These are phyloP conservation scores for Agapornis canus DNA, from an alignment of 2,797 vertebrate species.

Conservation along the genomic window DNA sequence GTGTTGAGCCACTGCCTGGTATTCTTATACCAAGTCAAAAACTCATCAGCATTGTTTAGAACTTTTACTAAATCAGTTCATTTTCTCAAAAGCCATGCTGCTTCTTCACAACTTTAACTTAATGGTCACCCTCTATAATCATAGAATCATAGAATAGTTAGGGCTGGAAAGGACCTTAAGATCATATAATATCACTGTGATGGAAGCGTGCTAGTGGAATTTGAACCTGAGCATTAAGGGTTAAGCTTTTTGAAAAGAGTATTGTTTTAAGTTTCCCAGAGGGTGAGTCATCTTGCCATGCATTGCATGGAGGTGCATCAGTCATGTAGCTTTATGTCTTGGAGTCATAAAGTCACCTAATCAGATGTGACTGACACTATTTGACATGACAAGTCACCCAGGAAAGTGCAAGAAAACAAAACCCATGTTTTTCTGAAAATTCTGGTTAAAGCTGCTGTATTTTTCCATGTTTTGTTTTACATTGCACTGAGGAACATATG, in stretches of 20 bases:
- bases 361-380: slow-evolving; percentile 44
- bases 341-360: slow-evolving; percentile 7
- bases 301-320: slow-evolving; percentile 25
- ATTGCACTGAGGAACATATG: background rate
- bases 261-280: slow-evolving; percentile 27
- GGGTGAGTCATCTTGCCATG: slow-evolving; percentile 4
- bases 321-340: slow-evolving; percentile 41
- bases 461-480: background rate
- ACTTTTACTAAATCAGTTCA: background rate
- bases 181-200: background rate
- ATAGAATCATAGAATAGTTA: no score
- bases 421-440: background rate
- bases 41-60: background rate
- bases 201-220: background rate
- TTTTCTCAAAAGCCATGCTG: background rate
- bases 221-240: slow-evolving; percentile 17
- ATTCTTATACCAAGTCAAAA: rapidly evolving
- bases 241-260: slow-evolving; percentile 51
- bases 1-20: background rate
- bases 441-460: background rate
- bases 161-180: no score
- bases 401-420: slow-evolving; percentile 49
- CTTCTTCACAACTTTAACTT: background rate
- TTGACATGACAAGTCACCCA: slow-evolving; percentile 31
- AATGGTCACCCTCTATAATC: background rate